Evolutionary conservation across 2,113 vertebrate species (phyloP).

Genomic region (Pachypanchax playfairii): DNA sequence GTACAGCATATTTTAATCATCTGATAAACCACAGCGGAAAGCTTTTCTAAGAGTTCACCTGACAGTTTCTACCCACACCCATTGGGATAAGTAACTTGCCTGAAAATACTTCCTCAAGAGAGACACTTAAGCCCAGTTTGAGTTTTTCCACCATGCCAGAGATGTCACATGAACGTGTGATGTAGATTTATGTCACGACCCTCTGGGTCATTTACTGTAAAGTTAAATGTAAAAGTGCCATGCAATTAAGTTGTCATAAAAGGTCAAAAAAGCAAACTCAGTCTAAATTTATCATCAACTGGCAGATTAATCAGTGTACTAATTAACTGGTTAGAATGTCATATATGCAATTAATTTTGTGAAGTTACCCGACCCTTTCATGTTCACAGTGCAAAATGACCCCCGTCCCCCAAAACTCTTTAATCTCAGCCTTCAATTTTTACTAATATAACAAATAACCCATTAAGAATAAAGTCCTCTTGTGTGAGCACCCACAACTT

Average conservation of each 20-base stretch:
- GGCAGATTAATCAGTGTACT: conserved; percentile 42
- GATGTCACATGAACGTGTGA: too few species aligned
- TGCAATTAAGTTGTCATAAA: conserved; percentile 23
- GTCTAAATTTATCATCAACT: conserved; percentile 30
- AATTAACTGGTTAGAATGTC: conserved; percentile 52
- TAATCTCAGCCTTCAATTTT: conserved; percentile 32
- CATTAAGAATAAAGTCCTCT: conserved; percentile 29
- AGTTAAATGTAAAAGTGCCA: conserved; percentile 4
- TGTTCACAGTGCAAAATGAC: conserved; percentile 5
- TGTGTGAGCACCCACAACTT: conserved; percentile 20
- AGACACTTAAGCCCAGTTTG: background rate
- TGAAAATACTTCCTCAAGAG: background rate
- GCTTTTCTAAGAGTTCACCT: background rate
- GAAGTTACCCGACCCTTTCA: conserved; percentile 38
- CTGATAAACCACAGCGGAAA: background rate
- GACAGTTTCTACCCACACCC: background rate
- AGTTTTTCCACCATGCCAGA: background rate
- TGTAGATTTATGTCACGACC: background rate
- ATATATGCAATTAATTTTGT: conserved; percentile 44
- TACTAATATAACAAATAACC: conserved; percentile 40
- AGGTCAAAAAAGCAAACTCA: conserved; percentile 30
- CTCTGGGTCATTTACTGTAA: conserved; percentile 5
- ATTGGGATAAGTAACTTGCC: background rate
- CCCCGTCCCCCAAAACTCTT: background rate
- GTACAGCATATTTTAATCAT: background rate